Conservation (phyloP, 92 coral and sea anemone genomes). For the Parazoanthus swiftii region DNA sequence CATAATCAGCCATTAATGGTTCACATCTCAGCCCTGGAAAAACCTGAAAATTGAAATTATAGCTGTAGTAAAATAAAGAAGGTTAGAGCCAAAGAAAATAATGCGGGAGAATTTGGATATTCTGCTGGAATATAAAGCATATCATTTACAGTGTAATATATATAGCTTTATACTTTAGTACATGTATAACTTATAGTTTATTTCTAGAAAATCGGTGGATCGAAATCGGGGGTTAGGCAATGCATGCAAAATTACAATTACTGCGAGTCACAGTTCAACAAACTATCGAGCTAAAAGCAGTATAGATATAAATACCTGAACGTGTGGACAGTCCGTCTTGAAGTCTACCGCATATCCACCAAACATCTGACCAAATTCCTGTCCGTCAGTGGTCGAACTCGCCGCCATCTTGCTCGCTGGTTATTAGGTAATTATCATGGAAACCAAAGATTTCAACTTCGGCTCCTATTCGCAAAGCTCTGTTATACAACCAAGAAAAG, state of each 20-base stretch:
- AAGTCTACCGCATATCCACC: conserved; percentile 79
- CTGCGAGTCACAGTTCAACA: background rate
- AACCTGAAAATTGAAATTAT: no score
- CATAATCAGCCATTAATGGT: no score
- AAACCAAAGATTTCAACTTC: background rate
- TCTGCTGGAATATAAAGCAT: no score
- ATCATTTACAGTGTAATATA: no score
- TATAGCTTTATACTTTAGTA: no score
- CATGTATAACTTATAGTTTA: no score
- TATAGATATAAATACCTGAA: conserved; percentile 57
- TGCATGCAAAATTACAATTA: background rate
- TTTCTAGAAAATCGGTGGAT: no score
- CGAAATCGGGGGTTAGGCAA: background rate
- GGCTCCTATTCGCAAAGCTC: background rate
- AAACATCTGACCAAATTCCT: background rate
- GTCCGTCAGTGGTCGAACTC: background rate
- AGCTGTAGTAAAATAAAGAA: no score
- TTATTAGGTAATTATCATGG: background rate
- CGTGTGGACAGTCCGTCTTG: conserved; percentile 92
- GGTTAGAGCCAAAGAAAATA: no score
- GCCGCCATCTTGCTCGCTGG: background rate
- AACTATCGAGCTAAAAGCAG: background rate
- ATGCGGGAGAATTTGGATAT: no score
- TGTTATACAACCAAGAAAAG: background rate
- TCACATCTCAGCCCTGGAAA: no score